Conservation (phyloP, 2,888 invertebrate genomes). For the Hoplodrina blanda region DNA sequence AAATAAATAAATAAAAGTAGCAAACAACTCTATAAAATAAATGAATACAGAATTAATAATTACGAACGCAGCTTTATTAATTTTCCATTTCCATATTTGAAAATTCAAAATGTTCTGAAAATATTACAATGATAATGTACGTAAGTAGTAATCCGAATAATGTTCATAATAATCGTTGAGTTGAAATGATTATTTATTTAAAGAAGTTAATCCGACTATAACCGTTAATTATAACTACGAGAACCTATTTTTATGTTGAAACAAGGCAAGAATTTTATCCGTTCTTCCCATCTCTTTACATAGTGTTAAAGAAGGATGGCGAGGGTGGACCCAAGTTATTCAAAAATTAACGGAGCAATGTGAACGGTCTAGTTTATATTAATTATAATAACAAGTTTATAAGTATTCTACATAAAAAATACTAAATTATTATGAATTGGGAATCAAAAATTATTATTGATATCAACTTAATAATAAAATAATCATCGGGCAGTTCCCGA, state of each 20-base stretch:
- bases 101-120: slow-evolving; percentile 4
- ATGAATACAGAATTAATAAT: slow-evolving; percentile 1
- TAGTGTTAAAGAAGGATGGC: no score
- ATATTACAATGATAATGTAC: slow-evolving; percentile 3
- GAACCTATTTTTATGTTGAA: slow-evolving; percentile 9
- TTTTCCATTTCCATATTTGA: not conserved
- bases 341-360: no score
- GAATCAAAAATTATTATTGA: no score
- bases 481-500: no score
- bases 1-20: no score
- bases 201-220: slow-evolving; percentile 28
- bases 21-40: not conserved
- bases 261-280: not conserved
- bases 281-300: not conserved
- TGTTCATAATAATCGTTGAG: slow-evolving; percentile 1
- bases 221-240: slow-evolving; percentile 13
- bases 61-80: not conserved
- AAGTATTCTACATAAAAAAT: no score
- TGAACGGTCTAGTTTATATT: no score
- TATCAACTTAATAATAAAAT: no score
- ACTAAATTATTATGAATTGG: no score
- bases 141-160: slow-evolving; percentile 17
- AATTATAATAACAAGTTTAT: no score
- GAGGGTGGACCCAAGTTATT: no score
- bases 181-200: slow-evolving; percentile 7